phyloP scores from a whole-genome alignment of 2,113 vertebrate genomes.

The Tetraodon nigroviridis region DNA sequence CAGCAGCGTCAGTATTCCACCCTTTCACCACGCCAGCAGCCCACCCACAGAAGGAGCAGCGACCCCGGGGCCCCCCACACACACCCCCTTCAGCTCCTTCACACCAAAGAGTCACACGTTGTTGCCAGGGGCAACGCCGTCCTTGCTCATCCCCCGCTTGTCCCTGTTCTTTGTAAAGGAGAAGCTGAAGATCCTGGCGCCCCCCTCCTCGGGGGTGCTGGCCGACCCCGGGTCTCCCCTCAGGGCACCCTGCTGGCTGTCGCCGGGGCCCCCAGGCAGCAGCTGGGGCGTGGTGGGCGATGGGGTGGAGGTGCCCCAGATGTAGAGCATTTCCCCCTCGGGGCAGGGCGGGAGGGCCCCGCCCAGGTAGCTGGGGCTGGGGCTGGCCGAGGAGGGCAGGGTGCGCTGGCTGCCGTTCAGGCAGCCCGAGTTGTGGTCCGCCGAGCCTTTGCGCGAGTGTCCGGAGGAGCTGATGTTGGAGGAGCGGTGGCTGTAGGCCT shows the following conservation, averaged over 20 bases:
- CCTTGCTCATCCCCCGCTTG: constrained; percentile 32
- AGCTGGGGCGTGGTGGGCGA: constrained; percentile 62
- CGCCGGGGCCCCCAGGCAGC: constrained; percentile 67
- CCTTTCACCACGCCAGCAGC: constrained; percentile 30
- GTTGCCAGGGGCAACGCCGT: constrained; percentile 27
- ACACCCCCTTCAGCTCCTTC: too few species aligned
- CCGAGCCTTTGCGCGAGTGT: constrained; percentile 79
- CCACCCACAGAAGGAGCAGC: constrained; percentile 36
- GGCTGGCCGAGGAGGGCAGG: constrained; percentile 74
- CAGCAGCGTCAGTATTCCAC: constrained; percentile 40
- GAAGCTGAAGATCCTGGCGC: constrained; percentile 48
- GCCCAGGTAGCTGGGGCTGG: constrained; percentile 77
- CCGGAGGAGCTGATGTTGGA: constrained; percentile 82
- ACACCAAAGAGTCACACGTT: constrained; percentile 43
- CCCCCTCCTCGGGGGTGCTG: constrained; percentile 19
- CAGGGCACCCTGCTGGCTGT: constrained; percentile 39
- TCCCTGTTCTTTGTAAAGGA: constrained; percentile 52
- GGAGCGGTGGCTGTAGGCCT: constrained; percentile 83
- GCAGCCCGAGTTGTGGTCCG: constrained; percentile 80
- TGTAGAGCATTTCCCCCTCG: constrained; percentile 76
- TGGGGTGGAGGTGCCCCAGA: constrained; percentile 65
- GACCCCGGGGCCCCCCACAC: constrained; percentile 8
- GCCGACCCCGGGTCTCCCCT: constrained; percentile 20
- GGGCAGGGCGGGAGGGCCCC: constrained; percentile 70
- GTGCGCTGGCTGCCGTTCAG: constrained; percentile 88